Base-by-base conservation (phyloP, 2,888 invertebrate species). In the Dicycla oo region DNA sequence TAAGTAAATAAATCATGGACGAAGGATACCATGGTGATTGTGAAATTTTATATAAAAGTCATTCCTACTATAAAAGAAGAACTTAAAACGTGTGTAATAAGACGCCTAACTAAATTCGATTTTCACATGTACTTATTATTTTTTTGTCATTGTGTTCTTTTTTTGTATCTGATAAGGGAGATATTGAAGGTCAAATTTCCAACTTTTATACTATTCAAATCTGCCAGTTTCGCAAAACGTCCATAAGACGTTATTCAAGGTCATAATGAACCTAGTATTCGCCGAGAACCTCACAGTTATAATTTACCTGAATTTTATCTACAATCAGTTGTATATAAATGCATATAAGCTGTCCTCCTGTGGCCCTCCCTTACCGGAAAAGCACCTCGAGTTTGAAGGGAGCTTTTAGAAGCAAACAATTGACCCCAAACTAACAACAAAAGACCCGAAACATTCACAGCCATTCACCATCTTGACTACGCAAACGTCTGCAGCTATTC, bases 401-500 rank as follows among this genome's bases (percentile, higher is more conserved):
- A 66, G 54, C 71, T 60, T 54, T 78, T 69, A 74, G 78, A 74
- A 60, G 40, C 58, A 69, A 61, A 75, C 78, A 78, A 78, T 30
- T 78, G 78, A 74, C 78, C 78, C 49, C 49, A 74, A 69, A 75
- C 49, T 38, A 1, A 2, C 11, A 69, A 75, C 79, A 79, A 75
- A 74, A 60, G 73, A 40, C 56, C 51, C 45, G 4, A 69, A 60
- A 69, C 38, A 13, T 77, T 23, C 45, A 69, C 38, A 58, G 20
- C 40, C 38, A 18, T 43, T 77, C 51, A 53, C 49, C 58, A 53
- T 47, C 58, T 78, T 58, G 15, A 45, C 51, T 45, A 57, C 13
- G 30, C 40, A 26, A 34, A 53, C 47, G 40, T 75, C 13, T 75
- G 47, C 20, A 63, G 34, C n/a, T 75, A 40, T 74, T 63, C 7